Evolutionary conservation across 2,113 vertebrate species (phyloP).

Genomic region (Ceuthmochares aereus): DNA sequence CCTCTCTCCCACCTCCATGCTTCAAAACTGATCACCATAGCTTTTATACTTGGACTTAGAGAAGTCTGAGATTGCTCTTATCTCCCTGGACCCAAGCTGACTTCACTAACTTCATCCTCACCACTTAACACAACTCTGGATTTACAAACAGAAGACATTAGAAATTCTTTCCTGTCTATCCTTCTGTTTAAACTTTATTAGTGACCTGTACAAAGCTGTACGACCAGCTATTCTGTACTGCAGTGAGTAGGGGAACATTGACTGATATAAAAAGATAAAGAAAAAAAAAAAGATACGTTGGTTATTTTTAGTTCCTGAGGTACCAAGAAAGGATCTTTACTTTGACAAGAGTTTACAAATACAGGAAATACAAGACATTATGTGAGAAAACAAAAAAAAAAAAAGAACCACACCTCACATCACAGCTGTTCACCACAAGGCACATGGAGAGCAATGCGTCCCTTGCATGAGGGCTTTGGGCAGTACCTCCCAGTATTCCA

Average conservation of each 20-base stretch:
- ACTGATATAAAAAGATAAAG: background rate
- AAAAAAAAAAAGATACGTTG: background rate
- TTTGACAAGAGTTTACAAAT: background rate
- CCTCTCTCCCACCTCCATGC: background rate
- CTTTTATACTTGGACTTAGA: background rate
- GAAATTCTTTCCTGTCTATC: background rate
- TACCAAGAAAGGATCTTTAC: background rate
- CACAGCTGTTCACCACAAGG: background rate
- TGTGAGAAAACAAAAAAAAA: background rate
- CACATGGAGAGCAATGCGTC: rapidly evolving
- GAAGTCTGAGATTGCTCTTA: background rate
- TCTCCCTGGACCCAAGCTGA: background rate
- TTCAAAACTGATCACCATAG: background rate
- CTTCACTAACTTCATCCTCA: background rate
- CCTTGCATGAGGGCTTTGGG: background rate
- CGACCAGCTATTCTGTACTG: background rate
- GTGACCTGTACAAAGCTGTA: background rate
- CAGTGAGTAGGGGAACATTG: background rate
- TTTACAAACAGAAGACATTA: background rate
- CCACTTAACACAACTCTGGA: background rate
- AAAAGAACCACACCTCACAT: too few species aligned
- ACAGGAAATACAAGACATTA: background rate
- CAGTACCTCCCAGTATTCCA: background rate
- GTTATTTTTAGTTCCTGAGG: background rate
- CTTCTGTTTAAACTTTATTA: background rate